Percentiles rank a stretch among this genome's conserved stretches.
Evolutionary conservation across 2,797 vertebrate species (phyloP).

Genomic region (Mycteria americana): DNA sequence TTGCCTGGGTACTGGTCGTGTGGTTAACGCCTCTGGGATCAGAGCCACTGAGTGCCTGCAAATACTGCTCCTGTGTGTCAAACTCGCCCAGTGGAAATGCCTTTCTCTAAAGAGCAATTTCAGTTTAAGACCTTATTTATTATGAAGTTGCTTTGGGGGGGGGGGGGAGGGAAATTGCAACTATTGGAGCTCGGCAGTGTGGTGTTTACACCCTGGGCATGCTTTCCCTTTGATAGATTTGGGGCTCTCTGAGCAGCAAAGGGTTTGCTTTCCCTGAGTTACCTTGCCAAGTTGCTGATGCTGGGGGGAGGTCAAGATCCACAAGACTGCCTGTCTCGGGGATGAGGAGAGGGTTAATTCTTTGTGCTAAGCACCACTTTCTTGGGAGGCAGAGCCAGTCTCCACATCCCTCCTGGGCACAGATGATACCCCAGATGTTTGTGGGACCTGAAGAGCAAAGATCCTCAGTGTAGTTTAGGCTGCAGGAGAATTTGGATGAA

Average conservation of each 20-base stretch:
- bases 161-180: too few relatives aligned
- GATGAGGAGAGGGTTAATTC: background rate
- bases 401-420: background rate
- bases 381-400: background rate
- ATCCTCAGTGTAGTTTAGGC: background rate
- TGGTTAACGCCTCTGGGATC: background rate
- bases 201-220: background rate
- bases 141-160: background rate
- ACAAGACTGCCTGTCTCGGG: rapidly evolving
- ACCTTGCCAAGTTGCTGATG: background rate
- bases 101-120: background rate
- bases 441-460: background rate
- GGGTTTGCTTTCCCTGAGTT: background rate
- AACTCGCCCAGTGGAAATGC: background rate
- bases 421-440: background rate
- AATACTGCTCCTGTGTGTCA: background rate
- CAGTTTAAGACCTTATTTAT: background rate
- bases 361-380: rapidly evolving
- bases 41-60: background rate
- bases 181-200: background rate
- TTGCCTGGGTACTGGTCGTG: background rate
- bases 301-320: background rate
- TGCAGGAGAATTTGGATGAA: background rate
- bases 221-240: too few relatives aligned
- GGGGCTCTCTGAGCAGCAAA: background rate